Evolutionary conservation across 2,888 invertebrate genomes (phyloP).

Genomic region (Margaritifera margaritifera): DNA sequence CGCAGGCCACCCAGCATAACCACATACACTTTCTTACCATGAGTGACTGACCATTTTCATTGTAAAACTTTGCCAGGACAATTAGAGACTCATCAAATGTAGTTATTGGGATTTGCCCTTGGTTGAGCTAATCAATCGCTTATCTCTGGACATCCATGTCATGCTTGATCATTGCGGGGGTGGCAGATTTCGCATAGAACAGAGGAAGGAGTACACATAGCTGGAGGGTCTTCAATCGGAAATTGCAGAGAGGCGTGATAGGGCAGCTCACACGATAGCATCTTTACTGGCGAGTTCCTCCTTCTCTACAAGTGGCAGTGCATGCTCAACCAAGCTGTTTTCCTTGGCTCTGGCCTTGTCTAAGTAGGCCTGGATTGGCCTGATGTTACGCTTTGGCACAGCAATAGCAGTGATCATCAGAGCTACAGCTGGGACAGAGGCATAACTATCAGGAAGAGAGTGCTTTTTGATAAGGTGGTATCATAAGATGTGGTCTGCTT

Average conservation of each 20-base stretch:
- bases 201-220: no score
- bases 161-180: conserved; percentile 4
- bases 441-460: conserved; percentile 13
- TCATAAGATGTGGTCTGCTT: conserved; percentile 5
- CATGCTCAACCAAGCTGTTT: no score
- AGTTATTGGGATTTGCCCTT: background rate
- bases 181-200: conserved; percentile 1
- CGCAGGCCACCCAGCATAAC: background rate
- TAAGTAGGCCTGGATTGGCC: background rate
- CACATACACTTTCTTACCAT: background rate
- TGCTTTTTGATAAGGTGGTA: conserved; percentile 9
- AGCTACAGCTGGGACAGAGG: conserved; percentile 6
- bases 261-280: no score
- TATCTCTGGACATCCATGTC: background rate
- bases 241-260: no score
- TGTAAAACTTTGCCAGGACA: conserved; percentile 1
- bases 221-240: no score
- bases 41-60: background rate
- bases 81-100: background rate
- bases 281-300: no score
- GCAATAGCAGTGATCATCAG: background rate
- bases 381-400: background rate
- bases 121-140: background rate
- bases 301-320: no score
- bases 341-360: no score